Base-by-base conservation (phyloP, 1,140 invertebrate genomes). In the Adelges cooleyi region DNA sequence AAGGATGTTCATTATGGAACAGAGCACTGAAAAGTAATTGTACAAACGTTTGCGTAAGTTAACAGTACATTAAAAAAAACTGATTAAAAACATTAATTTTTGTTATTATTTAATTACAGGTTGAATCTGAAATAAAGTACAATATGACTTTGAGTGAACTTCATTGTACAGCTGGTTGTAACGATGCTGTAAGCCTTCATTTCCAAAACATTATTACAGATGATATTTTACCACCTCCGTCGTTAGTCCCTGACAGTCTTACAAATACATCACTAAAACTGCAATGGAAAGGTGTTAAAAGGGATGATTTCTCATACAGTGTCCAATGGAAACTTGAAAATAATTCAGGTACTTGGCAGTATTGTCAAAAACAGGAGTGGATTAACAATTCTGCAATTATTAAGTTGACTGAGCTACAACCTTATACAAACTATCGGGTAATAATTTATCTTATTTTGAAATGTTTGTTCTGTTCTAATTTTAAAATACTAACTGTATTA, bases 381-480 rank as follows among this genome's bases (percentile, higher is more conserved):
- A 80, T 79, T 15, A 72, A 78, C 17, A 77, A 84, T 44, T 82
- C 84, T 67, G n/a, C n/a, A n/a, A 82, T 81, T 10, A 81, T 86
- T n/a, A 75, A 81, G 13, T 81, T 94, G 0, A 80, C 87, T 49
- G 82, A 86, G 68, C 78, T 95, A 6, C 82, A 86, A 51, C 90
- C 92, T 0, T 95, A 90, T 72, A 90, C 90, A 0, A 91, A 89
- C 72, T 95, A 94, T 72, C 81, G 84, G 77, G 90, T 93, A 78
- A 77, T 77, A 2, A 8, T 8, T 17, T 11, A 50, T 38, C 8
- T 46, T 38, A 65, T 11, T 4, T 20, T n/a, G n/a, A 20, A 25
- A 44, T 18, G 68, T 70, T 70, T 69, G 1, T 65, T n/a, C 22
- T 49, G 22, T 17, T 22, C 18, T n/a, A 8, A 49, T 20, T n/a